Percentiles rank a stretch among this genome's conserved stretches.
phyloP scores from a whole-genome alignment of 2,888 invertebrate species.

The Hirudinaria manillensis region DNA sequence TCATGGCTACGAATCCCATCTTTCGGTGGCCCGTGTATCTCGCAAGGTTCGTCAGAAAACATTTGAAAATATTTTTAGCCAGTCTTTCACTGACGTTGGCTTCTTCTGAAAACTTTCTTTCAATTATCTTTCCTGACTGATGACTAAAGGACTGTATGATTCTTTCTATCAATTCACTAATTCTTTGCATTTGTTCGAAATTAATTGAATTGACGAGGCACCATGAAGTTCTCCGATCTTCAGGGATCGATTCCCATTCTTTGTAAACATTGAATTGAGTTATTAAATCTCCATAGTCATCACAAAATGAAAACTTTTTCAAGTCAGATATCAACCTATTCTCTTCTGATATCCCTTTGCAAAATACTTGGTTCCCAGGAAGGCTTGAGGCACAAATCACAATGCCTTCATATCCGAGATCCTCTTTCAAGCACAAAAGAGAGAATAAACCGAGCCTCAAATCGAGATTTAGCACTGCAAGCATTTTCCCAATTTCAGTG shows the following conservation, averaged over 20 bases:
- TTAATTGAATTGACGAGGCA: conserved; percentile 48
- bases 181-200: conserved; percentile 46
- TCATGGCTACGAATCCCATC: conserved; percentile 44
- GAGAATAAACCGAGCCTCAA: conserved; percentile 46
- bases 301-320: conserved; percentile 45
- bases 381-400: conserved; percentile 46
- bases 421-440: conserved; percentile 41
- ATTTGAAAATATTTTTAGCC: conserved; percentile 42
- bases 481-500: conserved; percentile 47
- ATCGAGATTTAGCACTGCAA: conserved; percentile 48
- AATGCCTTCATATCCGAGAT: conserved; percentile 44
- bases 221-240: conserved; percentile 28
- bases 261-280: conserved; percentile 46
- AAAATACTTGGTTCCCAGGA: conserved; percentile 47
- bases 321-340: conserved; percentile 45
- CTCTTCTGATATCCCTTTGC: conserved; percentile 43
- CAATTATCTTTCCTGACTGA: conserved; percentile 37
- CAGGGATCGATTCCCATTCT: conserved; percentile 42
- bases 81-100: conserved; percentile 36
- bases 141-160: conserved; percentile 40
- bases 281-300: conserved; percentile 46
- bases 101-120: conserved; percentile 7
- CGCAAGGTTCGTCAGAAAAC: conserved; percentile 43
- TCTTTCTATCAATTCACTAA: conserved; percentile 43
- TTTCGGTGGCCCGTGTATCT: conserved; percentile 44